These are phyloP conservation scores for Incurvaria masculella DNA, from an alignment of 2,888 invertebrate genomes.

Conservation along the genomic window DNA sequence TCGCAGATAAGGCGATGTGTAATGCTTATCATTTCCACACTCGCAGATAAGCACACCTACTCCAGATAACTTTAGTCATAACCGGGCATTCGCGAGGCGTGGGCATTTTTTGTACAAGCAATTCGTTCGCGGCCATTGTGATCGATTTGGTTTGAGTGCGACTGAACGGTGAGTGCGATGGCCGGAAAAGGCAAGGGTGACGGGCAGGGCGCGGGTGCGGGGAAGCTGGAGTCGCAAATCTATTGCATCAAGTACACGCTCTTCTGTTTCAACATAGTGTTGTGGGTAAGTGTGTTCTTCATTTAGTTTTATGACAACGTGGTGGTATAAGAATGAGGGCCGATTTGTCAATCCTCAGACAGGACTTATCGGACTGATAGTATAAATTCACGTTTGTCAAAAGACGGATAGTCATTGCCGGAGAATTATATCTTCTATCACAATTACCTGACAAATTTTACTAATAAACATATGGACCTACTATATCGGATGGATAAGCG, in stretches of 20 bases:
- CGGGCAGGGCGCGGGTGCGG: constrained; percentile 49
- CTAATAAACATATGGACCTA: too few species aligned
- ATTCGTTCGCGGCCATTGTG: not conserved
- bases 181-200: constrained; percentile 52
- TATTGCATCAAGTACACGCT: constrained; percentile 78
- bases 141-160: constrained; percentile 11
- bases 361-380: too few species aligned
- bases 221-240: constrained; percentile 71
- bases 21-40: constrained; percentile 25
- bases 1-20: constrained; percentile 18
- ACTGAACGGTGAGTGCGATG: constrained; percentile 42
- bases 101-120: not conserved
- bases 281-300: constrained; percentile 74
- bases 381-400: too few species aligned
- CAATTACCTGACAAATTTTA: too few species aligned
- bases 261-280: constrained; percentile 75
- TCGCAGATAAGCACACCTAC: not conserved
- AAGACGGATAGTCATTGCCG: too few species aligned
- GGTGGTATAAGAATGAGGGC: too few species aligned
- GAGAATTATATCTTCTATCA: too few species aligned
- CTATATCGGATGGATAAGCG: too few species aligned
- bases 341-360: too few species aligned
- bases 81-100: not conserved
- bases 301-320: too few species aligned
- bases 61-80: not conserved